phyloP scores from a whole-genome alignment of 2,797 vertebrate genomes.

The Eupleurogrammus muticus region DNA sequence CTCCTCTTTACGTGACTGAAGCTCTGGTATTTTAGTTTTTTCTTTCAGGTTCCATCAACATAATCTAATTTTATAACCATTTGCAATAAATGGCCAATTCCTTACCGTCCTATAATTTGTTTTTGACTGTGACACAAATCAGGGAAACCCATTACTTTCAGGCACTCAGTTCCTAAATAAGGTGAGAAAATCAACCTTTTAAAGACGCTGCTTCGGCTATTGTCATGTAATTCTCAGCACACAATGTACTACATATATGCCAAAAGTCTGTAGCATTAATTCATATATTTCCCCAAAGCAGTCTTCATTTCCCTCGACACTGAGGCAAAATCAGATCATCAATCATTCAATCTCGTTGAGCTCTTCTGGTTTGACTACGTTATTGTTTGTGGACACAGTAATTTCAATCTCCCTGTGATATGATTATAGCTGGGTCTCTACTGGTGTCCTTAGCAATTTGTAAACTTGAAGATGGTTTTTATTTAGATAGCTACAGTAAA shows the following conservation, averaged over 20 bases:
- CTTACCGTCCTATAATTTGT: background rate
- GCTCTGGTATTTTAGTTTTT: background rate
- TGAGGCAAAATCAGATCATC: conserved; percentile 53
- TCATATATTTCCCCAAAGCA: conserved; percentile 51
- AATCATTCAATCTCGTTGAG: conserved; percentile 47
- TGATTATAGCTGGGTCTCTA: conserved; percentile 44
- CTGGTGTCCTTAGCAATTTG: conserved; percentile 43
- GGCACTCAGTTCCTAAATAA: conserved; percentile 14
- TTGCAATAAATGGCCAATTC: conserved; percentile 1
- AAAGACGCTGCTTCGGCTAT: conserved; percentile 21
- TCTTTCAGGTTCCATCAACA: background rate
- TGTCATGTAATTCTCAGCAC: conserved; percentile 23
- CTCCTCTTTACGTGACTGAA: background rate
- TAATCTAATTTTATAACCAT: background rate
- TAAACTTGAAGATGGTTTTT: conserved; percentile 43
- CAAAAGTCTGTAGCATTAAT: conserved; percentile 42
- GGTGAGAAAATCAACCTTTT: conserved; percentile 27
- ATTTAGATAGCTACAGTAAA: conserved; percentile 41
- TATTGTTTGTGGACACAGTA: conserved; percentile 40
- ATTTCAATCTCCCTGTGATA: conserved; percentile 52
- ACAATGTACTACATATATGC: background rate
- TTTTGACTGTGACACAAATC: background rate
- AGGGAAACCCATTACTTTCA: background rate
- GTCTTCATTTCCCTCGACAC: conserved; percentile 48
- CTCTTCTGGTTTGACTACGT: conserved; percentile 33